Base-by-base conservation (phyloP, 2,888 invertebrate genomes). In the Dromius quadrimaculatus region DNA sequence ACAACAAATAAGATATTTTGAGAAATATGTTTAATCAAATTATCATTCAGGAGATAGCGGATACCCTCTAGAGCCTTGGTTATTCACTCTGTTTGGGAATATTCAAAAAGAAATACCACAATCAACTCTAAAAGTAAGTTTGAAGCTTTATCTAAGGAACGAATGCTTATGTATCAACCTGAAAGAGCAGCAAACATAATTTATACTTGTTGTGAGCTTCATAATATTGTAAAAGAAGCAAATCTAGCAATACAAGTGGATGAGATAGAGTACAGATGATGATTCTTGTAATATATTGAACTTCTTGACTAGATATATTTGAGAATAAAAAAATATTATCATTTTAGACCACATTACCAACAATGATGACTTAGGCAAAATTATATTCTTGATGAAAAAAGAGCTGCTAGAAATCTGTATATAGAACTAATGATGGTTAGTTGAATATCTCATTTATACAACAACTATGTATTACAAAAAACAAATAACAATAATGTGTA, bases 161-260 rank as follows among this genome's bases (percentile, higher is more conserved):
- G 43, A 43, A 43, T 43, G 43, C 4, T 43, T 6, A 43, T 43
- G 43, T 43, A 43, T 43, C 11, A 11, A 6, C 43, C 43, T 8
- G 43, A 43, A 43, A 11, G 43, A 43, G 43, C 43, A 43, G 43
- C 43, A 43, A 43, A 43, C 17, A 43, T 43, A 43, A 43, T 43
- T 15, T 43, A 43, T 43, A 34, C 34, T 34, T 34, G 34, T 34
- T 34, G 34, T 34, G 34, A 9, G 34, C 34, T 34, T 34, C 34
- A 34, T 34, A 34, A 34, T 34, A 34, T 34, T 34, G 34, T n/a
- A 34, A 34, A 34, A 34, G 34, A 34, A 34, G 34, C 34, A 34
- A 34, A 34, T 28, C 28, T 28, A 28, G 4, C 28, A 3, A 28
- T 28, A 28, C 4, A 28, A 28, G 28, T 5, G 8, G 8, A 28